Conservation (phyloP, 1,140 invertebrate genomes). For the Papilio glaucus region DNA sequence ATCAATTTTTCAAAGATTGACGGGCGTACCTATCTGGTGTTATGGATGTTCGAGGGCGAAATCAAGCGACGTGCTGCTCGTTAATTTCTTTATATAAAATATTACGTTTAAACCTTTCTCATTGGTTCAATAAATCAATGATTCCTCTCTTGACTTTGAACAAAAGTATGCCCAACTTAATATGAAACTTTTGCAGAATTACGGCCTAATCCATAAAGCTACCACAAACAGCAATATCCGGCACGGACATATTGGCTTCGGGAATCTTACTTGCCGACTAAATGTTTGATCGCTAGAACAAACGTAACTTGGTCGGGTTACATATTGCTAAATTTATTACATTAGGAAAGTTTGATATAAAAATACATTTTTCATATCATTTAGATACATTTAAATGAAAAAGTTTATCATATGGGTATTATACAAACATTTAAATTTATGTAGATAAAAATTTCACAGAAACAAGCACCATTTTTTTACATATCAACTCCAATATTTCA, state of each 20-base stretch:
- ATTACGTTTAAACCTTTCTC: no score
- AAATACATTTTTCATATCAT: neutral
- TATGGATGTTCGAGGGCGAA: no score
- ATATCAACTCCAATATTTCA: neutral
- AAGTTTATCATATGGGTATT: neutral
- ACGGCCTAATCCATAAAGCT: constrained; percentile 4
- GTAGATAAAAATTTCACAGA: neutral
- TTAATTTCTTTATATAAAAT: no score
- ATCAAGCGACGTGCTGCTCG: no score
- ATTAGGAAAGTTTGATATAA: neutral
- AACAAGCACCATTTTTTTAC: neutral
- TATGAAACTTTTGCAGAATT: neutral
- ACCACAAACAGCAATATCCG: constrained; percentile 9
- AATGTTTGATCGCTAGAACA: constrained; percentile 11
- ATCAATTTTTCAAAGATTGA: no score
- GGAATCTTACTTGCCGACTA: neutral
- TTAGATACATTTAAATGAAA: neutral
- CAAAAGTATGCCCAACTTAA: neutral
- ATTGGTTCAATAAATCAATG: neutral
- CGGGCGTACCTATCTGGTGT: no score
- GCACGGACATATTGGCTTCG: constrained; percentile 7
- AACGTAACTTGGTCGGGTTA: neutral
- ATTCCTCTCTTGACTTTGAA: neutral
- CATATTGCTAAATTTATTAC: neutral
- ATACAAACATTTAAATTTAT: neutral